Evolutionary conservation across 2,888 invertebrate genomes (phyloP).

Genomic region (Pogonocherus hispidulus): DNA sequence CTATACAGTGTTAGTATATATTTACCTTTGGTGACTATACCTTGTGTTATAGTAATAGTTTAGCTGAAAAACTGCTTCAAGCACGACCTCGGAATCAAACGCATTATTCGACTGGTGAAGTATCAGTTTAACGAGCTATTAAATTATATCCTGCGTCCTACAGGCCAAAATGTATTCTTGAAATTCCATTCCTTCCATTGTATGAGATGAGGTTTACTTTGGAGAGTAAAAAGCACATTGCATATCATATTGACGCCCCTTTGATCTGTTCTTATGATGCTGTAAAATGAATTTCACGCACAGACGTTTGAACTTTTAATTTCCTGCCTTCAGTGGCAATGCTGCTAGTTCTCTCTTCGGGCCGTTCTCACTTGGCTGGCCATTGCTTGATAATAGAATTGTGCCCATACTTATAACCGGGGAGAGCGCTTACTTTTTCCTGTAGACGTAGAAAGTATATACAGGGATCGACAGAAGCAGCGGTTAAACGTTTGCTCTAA

Average conservation of each 20-base stretch:
- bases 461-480: no score
- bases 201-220: conserved; percentile 40
- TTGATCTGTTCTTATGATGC: conserved; percentile 53
- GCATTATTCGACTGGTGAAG: no score
- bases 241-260: conserved; percentile 45
- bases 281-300: conserved; percentile 57
- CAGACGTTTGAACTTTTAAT: conserved; percentile 63
- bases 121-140: conserved; percentile 9
- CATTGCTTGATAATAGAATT: conserved; percentile 42
- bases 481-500: no score
- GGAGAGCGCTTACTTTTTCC: no score
- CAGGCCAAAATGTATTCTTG: conserved; percentile 1
- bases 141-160: background rate
- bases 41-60: no score
- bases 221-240: conserved; percentile 26
- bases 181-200: conserved; percentile 20
- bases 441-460: no score
- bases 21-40: no score
- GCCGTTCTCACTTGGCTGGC: conserved; percentile 40
- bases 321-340: conserved; percentile 61
- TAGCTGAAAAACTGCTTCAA: no score
- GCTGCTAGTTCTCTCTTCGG: conserved; percentile 16
- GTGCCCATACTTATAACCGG: conserved; percentile 28
- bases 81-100: no score
- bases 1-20: no score